Percentiles rank a stretch among this genome's conserved stretches.
These are phyloP conservation scores for Pithys albifrons DNA, from an alignment of 2,113 vertebrate genomes.

Conservation along the genomic window DNA sequence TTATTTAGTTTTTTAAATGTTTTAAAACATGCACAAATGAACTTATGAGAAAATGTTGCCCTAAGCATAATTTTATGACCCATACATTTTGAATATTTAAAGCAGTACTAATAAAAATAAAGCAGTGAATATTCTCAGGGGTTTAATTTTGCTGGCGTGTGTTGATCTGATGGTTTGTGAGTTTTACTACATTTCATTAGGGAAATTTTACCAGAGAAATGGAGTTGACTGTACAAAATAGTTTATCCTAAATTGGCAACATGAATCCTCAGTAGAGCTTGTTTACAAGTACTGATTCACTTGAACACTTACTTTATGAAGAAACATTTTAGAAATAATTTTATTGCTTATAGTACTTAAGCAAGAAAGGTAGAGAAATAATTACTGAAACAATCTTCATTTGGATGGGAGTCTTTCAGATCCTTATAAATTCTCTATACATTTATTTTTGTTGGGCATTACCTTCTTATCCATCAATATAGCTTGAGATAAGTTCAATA, in stretches of 20 bases:
- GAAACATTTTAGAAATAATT: constrained; percentile 58
- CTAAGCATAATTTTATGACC: constrained; percentile 75
- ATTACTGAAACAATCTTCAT: constrained; percentile 11
- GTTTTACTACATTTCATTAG: constrained; percentile 74
- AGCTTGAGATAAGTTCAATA: background rate
- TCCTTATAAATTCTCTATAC: background rate
- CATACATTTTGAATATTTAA: constrained; percentile 75
- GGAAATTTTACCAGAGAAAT: constrained; percentile 63
- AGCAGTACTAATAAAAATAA: constrained; percentile 68
- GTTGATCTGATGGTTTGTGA: constrained; percentile 71
- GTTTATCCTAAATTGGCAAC: constrained; percentile 67
- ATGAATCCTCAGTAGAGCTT: constrained; percentile 58
- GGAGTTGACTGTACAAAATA: constrained; percentile 64
- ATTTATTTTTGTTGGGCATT: background rate
- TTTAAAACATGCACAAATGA: constrained; percentile 66
- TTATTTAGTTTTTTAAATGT: constrained; percentile 53
- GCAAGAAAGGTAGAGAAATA: constrained; percentile 36
- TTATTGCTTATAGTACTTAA: constrained; percentile 55
- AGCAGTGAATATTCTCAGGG: constrained; percentile 65
- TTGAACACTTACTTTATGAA: constrained; percentile 65
- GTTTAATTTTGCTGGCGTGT: constrained; percentile 72
- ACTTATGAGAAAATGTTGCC: constrained; percentile 69
- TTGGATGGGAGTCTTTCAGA: background rate
- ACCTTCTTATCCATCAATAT: background rate
- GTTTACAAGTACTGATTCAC: constrained; percentile 67